Evolutionary conservation across 2,113 vertebrate genomes (phyloP).

Genomic region (Cavia porcellus): DNA sequence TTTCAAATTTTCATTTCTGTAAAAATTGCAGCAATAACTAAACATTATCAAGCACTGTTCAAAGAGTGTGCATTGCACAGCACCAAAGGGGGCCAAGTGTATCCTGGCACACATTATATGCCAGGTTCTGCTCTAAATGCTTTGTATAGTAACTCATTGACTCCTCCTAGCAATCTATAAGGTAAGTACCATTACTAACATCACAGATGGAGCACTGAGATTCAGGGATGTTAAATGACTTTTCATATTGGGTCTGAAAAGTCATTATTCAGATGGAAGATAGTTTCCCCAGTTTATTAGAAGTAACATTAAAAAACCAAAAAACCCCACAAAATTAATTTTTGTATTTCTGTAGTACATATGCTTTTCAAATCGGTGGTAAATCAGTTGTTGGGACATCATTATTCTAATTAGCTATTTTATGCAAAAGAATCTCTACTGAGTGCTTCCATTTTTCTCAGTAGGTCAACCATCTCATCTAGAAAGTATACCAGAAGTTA

Average conservation of each 20-base stretch:
- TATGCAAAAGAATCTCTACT: not conserved
- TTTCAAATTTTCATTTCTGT: not conserved
- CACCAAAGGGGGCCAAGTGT: not conserved
- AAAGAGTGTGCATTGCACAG: not conserved
- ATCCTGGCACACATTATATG: too few species aligned
- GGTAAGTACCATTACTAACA: not conserved
- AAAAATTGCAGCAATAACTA: not conserved
- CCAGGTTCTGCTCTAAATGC: not conserved
- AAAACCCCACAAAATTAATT: not conserved
- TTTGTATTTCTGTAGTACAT: not conserved
- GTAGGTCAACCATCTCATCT: not conserved
- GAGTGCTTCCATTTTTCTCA: not conserved
- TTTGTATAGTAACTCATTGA: not conserved
- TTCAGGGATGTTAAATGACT: not conserved
- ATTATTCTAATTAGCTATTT: not conserved
- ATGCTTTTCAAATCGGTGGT: not conserved
- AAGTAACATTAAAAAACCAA: not conserved
- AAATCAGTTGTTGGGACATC: not conserved
- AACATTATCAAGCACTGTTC: not conserved
- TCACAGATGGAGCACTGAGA: not conserved
- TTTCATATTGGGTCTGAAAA: not conserved
- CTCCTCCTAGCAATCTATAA: not conserved
- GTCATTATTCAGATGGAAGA: not conserved
- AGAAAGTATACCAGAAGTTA: not conserved
- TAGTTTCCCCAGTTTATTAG: not conserved